These are phyloP conservation scores for Pocillopora damicornis DNA, from an alignment of 64 coral and sea anemone genomes.

Conservation along the genomic window DNA sequence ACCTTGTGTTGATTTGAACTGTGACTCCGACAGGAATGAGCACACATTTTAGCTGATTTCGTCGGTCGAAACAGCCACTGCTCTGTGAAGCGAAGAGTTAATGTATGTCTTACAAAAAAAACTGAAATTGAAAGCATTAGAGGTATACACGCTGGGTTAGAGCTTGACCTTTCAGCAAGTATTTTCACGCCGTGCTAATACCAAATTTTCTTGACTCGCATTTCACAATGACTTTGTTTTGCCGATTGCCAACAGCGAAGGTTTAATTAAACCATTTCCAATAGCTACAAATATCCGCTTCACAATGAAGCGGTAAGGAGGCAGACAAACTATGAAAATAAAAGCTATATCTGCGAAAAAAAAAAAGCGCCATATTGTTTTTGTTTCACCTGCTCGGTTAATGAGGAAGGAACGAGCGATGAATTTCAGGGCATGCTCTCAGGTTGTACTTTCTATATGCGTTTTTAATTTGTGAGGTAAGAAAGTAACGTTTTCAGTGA, in stretches of 20 bases:
- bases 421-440: background rate
- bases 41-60: background rate
- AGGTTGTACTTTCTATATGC: background rate
- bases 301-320: background rate
- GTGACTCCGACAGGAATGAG: background rate
- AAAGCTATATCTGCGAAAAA: background rate
- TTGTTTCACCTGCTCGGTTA: background rate
- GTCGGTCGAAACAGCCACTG: background rate
- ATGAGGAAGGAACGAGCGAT: background rate
- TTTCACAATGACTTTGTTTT: background rate
- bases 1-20: background rate
- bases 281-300: background rate
- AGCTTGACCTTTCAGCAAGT: background rate
- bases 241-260: background rate
- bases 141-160: background rate
- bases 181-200: background rate
- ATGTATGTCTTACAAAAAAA: background rate
- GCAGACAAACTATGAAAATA: background rate
- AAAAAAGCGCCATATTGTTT: background rate
- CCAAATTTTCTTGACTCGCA: background rate
- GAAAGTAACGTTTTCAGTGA: too few species aligned
- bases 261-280: background rate
- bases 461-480: too few species aligned
- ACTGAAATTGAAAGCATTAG: background rate
- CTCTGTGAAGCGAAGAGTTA: background rate